Evolutionary conservation across 2,888 invertebrate genomes (phyloP).

Genomic region (Papilio protenor): DNA sequence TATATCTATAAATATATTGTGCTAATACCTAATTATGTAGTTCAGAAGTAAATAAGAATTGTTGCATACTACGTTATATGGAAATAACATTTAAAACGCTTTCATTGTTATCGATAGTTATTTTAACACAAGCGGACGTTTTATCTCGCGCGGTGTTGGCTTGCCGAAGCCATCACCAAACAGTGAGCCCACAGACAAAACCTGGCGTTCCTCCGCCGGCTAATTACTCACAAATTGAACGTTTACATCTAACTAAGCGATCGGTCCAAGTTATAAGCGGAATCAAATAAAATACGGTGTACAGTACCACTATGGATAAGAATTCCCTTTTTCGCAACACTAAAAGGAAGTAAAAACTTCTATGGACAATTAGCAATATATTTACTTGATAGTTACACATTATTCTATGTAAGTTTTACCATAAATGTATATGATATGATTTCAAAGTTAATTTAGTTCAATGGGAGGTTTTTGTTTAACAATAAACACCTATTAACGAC

Average conservation of each 20-base stretch:
- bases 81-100: not conserved
- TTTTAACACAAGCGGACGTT: slow-evolving; percentile 36
- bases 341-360: too few species aligned
- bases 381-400: too few species aligned
- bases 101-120: slow-evolving; percentile 31
- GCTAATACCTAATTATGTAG: not conserved
- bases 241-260: slow-evolving; percentile 65
- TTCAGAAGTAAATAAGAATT: not conserved
- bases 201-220: slow-evolving; percentile 65
- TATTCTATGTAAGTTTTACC: too few species aligned
- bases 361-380: too few species aligned
- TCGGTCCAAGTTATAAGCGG: slow-evolving; percentile 44
- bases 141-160: slow-evolving; percentile 55
- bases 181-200: slow-evolving; percentile 54
- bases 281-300: not conserved
- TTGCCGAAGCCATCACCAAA: slow-evolving; percentile 63
- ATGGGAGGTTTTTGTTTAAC: too few species aligned
- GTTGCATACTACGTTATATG: not conserved
- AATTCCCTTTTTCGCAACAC: not conserved
- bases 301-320: not conserved
- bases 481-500: too few species aligned
- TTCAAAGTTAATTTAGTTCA: too few species aligned
- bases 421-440: too few species aligned
- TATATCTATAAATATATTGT: too few species aligned
- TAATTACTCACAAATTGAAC: slow-evolving; percentile 79